phyloP scores from a whole-genome alignment of 2,113 vertebrate species.

The human region DNA sequence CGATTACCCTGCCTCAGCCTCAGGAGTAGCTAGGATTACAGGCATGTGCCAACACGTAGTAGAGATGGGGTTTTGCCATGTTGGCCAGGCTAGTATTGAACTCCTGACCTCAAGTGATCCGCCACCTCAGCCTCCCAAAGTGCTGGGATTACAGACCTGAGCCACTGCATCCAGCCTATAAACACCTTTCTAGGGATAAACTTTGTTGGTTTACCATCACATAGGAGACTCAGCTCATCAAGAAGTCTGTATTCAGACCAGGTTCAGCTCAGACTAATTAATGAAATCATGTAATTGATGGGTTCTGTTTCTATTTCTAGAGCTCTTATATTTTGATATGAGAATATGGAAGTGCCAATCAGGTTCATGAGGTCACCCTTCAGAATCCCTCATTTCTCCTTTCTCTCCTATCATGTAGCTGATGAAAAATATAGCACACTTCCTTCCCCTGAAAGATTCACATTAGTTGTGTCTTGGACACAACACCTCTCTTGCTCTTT shows the following conservation, averaged over 20 bases:
- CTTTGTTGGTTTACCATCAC: not conserved
- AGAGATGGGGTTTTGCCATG: too few relatives aligned
- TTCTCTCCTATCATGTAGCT: not conserved
- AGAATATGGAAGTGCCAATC: conserved; percentile 48
- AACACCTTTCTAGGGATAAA: not conserved
- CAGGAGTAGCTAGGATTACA: too few relatives aligned
- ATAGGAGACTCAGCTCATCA: not conserved
- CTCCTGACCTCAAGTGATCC: too few relatives aligned
- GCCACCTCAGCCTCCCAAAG: too few relatives aligned
- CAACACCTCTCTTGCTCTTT: not conserved
- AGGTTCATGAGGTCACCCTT: conserved; percentile 26
- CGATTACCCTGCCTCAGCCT: too few relatives aligned
- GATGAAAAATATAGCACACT: not conserved
- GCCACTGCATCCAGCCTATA: not conserved
- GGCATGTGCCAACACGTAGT: too few relatives aligned
- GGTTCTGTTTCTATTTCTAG: conserved; percentile 65
- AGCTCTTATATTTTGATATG: conserved; percentile 49
- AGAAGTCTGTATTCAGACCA: conserved; percentile 11
- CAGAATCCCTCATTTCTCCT: not conserved
- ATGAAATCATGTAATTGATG: conserved; percentile 57
- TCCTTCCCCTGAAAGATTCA: conserved; percentile 12
- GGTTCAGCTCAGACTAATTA: conserved; percentile 66
- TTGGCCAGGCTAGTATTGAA: too few relatives aligned
- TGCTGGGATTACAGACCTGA: too few relatives aligned
- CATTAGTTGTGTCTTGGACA: not conserved